Evolutionary conservation across 2,888 invertebrate species (phyloP).

Genomic region (Antheraea yamamai): DNA sequence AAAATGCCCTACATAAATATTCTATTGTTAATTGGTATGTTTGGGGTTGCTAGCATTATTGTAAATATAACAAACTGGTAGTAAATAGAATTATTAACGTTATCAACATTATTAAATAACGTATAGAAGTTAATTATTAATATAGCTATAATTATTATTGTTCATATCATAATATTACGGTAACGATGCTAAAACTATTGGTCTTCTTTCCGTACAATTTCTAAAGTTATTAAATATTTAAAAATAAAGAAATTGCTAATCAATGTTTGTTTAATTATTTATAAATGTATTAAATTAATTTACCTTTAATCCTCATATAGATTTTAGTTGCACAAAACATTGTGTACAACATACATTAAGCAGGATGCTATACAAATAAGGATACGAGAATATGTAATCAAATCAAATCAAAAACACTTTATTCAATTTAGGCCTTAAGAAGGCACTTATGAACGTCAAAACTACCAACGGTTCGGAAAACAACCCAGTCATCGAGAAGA

Average conservation of each 20-base stretch:
- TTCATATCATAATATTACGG: conserved; percentile 86
- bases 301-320: background rate
- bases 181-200: conserved; percentile 81
- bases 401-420: no score
- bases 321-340: background rate
- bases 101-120: conserved; percentile 74
- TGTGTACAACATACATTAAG: background rate
- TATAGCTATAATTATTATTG: conserved; percentile 83
- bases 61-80: conserved; percentile 60
- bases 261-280: conserved; percentile 59
- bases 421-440: no score
- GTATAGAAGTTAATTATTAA: conserved; percentile 65
- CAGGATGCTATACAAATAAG: no score
- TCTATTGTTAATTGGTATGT: conserved; percentile 61
- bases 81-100: conserved; percentile 71
- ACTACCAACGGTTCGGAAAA: no score
- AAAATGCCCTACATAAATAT: conserved; percentile 36
- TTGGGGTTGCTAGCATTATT: conserved; percentile 55
- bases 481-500: no score
- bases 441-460: no score
- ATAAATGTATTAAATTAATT: background rate
- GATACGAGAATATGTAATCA: no score
- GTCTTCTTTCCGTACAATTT: conserved; percentile 90
- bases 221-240: conserved; percentile 85
- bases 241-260: conserved; percentile 83